Base-by-base conservation (phyloP, 2,113 vertebrate species). In the Entomyzon cyanotis region DNA sequence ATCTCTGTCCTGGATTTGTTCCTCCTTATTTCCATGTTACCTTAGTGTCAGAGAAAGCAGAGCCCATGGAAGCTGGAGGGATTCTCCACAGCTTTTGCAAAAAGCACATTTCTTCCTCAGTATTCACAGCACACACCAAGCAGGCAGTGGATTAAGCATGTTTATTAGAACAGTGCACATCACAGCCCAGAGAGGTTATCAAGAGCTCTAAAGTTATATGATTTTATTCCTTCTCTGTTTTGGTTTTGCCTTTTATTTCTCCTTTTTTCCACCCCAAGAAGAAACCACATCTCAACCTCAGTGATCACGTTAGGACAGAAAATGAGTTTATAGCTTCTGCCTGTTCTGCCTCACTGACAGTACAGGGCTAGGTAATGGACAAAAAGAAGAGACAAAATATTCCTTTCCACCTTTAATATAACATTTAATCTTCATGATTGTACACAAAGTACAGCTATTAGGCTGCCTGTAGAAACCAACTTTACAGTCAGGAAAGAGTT, bases 181-280 rank as follows among this genome's bases (percentile, higher is more conserved):
- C 70, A 86, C 42, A 82, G 39, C 27, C n/a, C 41, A 53, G 21
- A 79, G 35, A 12, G 39, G 30, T 87, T 84, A 75, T 52, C 35
- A 81, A 59, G 55, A 87, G 12, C 20, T 80, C 53, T 82, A 42
- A 63, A 85, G 0, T 4, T 53, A 3, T 0, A 0, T 37, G 22
- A 23, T 33, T 50, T 77, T 58, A 44, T 65, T 55, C 11, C 46
- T 73, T 76, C 3, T 39, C 47, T 65, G 42, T 35, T 80, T 62
- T 58, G 10, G 5, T 64, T 65, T 77, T 11, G 11, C 49, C 17
- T 74, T 59, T 56, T 58, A 37, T 52, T 68, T 74, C 69, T 14
- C 35, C 9, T 70, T 92, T 92, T 87, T 81, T 71, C 44, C 7
- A 55, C 27, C 8, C 24, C 33, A 81, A 79, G 30, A 82, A 35